phyloP scores from a whole-genome alignment of 2,888 invertebrate species.

The Drepanosiphum platanoidis region DNA sequence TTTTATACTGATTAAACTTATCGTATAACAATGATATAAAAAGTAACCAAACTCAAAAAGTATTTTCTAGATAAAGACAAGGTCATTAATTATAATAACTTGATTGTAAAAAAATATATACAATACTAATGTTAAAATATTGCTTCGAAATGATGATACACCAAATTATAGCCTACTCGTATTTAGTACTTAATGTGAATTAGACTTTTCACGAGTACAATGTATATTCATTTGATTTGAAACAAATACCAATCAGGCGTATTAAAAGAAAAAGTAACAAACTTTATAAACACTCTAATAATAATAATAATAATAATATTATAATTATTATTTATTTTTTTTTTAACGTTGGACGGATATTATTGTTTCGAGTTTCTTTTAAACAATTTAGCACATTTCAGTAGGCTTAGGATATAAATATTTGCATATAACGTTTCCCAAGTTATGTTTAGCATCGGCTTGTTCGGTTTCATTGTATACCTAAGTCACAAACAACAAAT shows the following conservation, averaged over 20 bases:
- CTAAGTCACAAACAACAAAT: conserved; percentile 9
- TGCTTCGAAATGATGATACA: conserved; percentile 18
- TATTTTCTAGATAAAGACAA: conserved; percentile 41
- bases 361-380: not conserved
- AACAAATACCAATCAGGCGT: not conserved
- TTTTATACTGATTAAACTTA: not conserved
- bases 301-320: too few species aligned
- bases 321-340: not conserved
- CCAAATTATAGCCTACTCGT: conserved; percentile 23
- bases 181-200: not conserved
- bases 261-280: too few species aligned
- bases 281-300: not conserved
- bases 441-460: conserved; percentile 34
- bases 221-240: not conserved
- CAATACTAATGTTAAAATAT: not conserved
- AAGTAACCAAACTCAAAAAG: conserved; percentile 12
- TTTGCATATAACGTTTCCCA: conserved; percentile 40
- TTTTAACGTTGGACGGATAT: conserved; percentile 32
- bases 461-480: conserved; percentile 58
- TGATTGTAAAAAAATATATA: not conserved
- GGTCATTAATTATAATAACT: conserved; percentile 29
- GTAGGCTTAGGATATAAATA: conserved; percentile 33
- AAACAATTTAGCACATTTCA: conserved; percentile 20
- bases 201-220: conserved; percentile 8
- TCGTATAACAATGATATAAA: not conserved